Base-by-base conservation (phyloP, 1,140 invertebrate species). In the Aricia agestis region DNA sequence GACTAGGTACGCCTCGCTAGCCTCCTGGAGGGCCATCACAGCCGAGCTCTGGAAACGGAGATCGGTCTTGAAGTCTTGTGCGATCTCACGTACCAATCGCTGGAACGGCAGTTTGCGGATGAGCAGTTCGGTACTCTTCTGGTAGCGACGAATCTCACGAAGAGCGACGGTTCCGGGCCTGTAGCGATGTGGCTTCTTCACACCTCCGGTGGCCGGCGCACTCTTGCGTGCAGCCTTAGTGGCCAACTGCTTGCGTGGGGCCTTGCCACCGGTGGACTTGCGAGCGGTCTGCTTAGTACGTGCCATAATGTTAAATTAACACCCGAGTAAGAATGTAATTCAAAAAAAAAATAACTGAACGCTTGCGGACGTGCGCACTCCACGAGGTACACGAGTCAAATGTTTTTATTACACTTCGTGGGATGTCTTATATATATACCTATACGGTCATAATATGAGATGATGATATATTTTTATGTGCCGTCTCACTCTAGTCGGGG, bases 281-380 rank as follows among this genome's bases (percentile, higher is more conserved):
- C 96, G 95, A 45, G 96, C 96, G 18, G 96, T 97, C 87, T 97
- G 97, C 93, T 97, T 97, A n/a, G 96, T 97, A 95, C 96, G 95
- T 67, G 96, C 93, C 94, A 94, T 94, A 6, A 1, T 18, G 17
- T 36, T 36, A 36, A 36, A n/a, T n/a, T n/a, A n/a, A n/a, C n/a
- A 1, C 0, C 5, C 36, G 36, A 6, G 36, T 2, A 5, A 36
- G 0, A 36, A 36, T 9, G 36, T 36, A 36, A 36, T 7, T 36
- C 36, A 5, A 36, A 36, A 36, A 7, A 36, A 6, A 36, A 36
- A 36, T 4, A 36, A n/a, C n/a, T 7, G 2, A 36, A 36, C 36
- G 36, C 5, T 4, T 4, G 9, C n/a, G 36, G 2, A 36, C 36
- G 36, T 36, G 36, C 9, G 36, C 36, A 36, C 36, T 7, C 36